phyloP scores from a whole-genome alignment of 2,797 vertebrate species.

The Phrynocephalus vlangalii region DNA sequence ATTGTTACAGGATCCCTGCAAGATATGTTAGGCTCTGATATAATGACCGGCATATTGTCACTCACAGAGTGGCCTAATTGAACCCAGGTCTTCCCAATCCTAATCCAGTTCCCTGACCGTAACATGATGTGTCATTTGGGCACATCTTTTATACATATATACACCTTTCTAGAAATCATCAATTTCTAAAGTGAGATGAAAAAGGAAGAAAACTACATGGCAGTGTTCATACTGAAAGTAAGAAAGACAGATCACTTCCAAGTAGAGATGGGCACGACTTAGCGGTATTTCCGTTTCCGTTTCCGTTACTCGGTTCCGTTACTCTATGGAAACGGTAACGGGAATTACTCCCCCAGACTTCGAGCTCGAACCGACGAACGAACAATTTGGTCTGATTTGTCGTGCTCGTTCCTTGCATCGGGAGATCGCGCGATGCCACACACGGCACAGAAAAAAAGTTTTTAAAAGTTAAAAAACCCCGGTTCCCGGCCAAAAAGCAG shows the following conservation, averaged over 20 bases:
- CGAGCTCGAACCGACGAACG: too few species aligned
- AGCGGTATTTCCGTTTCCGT: too few species aligned
- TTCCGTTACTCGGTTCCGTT: too few species aligned
- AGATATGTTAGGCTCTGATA: not conserved
- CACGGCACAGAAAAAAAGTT: too few species aligned
- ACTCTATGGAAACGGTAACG: too few species aligned
- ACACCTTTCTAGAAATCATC: not conserved
- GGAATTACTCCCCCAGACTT: too few species aligned
- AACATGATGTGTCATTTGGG: not conserved
- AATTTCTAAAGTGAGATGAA: constrained; percentile 2
- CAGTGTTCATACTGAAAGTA: not conserved
- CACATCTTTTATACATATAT: not conserved
- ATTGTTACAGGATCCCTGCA: not conserved
- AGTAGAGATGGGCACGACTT: too few species aligned
- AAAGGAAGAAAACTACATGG: not conserved
- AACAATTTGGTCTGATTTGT: too few species aligned
- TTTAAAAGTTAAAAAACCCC: too few species aligned
- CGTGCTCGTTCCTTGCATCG: too few species aligned
- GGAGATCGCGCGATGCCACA: too few species aligned
- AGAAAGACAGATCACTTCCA: not conserved
- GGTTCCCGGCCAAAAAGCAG: too few species aligned
- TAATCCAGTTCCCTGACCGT: not conserved
- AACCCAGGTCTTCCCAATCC: not conserved
- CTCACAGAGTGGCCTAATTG: not conserved
- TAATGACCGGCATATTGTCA: not conserved